Base-by-base conservation (phyloP, 2,888 invertebrate genomes). In the Hofmannophila pseudospretella region DNA sequence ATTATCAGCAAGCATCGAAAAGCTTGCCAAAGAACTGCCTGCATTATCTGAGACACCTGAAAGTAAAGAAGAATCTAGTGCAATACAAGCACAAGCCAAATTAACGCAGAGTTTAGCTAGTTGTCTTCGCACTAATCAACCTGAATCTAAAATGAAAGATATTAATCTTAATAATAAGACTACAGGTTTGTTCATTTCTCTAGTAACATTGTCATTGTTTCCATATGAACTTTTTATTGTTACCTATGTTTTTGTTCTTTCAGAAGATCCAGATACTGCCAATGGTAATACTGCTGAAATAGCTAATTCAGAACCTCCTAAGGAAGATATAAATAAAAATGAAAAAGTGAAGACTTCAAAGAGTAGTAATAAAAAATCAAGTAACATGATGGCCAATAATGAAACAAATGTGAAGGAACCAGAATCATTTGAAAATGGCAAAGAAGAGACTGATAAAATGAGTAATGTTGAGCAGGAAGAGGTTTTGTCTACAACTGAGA, bases 361-460 rank as follows among this genome's bases (percentile, higher is more conserved):
- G 51, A 78, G 69, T 59, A 61, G 54, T 36, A 76, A 54, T 55
- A 82, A 80, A 45, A 80, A 80, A 56, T 56, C 71, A 38, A 62
- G 59, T 27, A 76, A 59, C 48, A 72, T 74, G 50, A 69, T 70
- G 62, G 62, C 69, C 34, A 70, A 54, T 47, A 71, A 56, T 59
- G 74, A 77, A 38, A 47, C 52, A 31, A 58, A 53, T 50, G 47
- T 54, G 20, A 70, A 72, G 54, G 73, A 76, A 45, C 42, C 51
- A 10, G 78, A 79, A 58, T 67, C 75, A 59, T 65, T 63, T 68
- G 80, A 81, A 63, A 85, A 84, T 70, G 81, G 81, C 61, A 84
- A 78, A 72, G 70, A 77, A 71, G 82, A 85, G 81, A 82, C 84
- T 84, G 85, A 84, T 73, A 79, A 77, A 67, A 62, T 77, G 69